phyloP scores from a whole-genome alignment of 2,113 vertebrate species.

The Barnardius zonarius region DNA sequence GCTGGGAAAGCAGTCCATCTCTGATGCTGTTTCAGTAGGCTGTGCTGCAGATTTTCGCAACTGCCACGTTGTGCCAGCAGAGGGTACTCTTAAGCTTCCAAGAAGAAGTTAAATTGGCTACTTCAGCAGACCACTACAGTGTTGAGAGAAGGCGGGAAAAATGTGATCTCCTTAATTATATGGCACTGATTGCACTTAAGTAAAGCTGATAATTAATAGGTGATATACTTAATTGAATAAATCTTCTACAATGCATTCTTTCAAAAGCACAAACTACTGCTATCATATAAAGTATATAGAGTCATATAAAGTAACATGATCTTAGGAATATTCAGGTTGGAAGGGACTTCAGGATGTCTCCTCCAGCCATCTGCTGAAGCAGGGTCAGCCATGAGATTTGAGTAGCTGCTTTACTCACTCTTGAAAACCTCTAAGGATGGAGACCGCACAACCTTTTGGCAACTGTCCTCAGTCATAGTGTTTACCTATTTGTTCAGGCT shows the following conservation, averaged over 20 bases:
- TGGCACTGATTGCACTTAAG: neutral
- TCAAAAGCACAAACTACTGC: neutral
- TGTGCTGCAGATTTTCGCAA: neutral
- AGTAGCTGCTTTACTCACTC: neutral
- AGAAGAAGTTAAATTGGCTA: neutral
- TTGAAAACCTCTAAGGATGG: neutral
- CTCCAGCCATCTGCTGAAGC: neutral
- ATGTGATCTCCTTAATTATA: neutral
- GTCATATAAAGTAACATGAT: neutral
- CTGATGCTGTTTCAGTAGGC: neutral
- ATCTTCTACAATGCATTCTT: neutral
- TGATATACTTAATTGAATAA: neutral
- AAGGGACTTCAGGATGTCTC: neutral
- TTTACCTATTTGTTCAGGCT: neutral
- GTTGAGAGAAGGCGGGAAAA: neutral
- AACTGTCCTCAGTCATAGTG: neutral
- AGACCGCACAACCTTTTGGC: neutral
- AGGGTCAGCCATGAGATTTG: neutral
- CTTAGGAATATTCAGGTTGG: neutral
- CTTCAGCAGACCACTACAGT: too few species aligned
- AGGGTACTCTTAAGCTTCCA: constrained; percentile 37
- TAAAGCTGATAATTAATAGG: neutral
- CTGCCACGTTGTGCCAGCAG: constrained; percentile 2
- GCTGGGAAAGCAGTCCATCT: neutral
- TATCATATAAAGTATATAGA: neutral